Evolutionary conservation across 2,113 vertebrate genomes (phyloP).

Genomic region (Centropus unirufus): DNA sequence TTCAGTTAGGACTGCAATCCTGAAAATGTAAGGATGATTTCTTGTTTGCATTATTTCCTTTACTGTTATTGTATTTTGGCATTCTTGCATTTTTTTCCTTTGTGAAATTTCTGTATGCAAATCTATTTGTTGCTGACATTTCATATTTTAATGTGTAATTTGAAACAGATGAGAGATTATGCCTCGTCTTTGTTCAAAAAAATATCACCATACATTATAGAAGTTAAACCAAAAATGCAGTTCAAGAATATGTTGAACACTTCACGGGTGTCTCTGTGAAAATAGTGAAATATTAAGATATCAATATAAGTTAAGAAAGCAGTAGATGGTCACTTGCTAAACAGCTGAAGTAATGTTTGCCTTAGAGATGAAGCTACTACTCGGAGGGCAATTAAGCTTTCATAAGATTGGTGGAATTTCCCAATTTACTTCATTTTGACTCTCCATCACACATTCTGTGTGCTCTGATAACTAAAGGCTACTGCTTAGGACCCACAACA

Average conservation of each 20-base stretch:
- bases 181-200: conserved; percentile 23
- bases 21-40: not conserved
- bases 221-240: not conserved
- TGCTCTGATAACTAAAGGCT: not conserved
- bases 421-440: not conserved
- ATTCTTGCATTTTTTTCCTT: not conserved
- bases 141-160: not conserved
- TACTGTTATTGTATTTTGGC: not conserved
- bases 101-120: not conserved
- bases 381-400: not conserved
- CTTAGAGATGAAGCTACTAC: not conserved
- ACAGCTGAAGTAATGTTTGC: not conserved
- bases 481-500: not conserved
- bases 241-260: not conserved
- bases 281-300: not conserved
- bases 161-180: conserved; percentile 1
- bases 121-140: not conserved
- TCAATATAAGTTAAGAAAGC: not conserved
- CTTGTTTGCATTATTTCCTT: not conserved
- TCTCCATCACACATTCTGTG: not conserved
- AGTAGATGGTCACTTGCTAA: not conserved
- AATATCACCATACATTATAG: not conserved
- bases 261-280: not conserved
- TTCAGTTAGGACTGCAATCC: not conserved
- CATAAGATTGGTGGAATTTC: not conserved